Base-by-base conservation (phyloP, 2,113 vertebrate species). In the Oryzias melastigma region DNA sequence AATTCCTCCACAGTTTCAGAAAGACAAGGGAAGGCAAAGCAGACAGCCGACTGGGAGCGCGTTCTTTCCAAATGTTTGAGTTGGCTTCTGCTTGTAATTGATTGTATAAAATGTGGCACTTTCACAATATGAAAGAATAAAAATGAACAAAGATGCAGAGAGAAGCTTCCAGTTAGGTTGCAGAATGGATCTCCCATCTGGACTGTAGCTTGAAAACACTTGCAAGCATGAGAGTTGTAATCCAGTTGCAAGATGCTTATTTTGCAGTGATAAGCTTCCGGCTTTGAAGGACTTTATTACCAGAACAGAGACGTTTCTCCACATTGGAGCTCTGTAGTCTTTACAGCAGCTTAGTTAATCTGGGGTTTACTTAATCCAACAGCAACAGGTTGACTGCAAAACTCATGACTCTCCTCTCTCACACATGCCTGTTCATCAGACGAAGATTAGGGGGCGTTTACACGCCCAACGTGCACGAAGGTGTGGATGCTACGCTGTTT, bases 161-260 rank as follows among this genome's bases (percentile, higher is more conserved):
- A 52, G 58, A 58, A 65, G 61, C 52, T 42, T 77, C 52, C 55
- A 24, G 58, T 62, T 74, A 84, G 71, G 86, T 88, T 81, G 52
- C 49, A 62, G 68, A 71, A 68, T 24, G 67, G 82, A 77, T 65
- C 73, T 83, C 80, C 87, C 87, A 88, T 89, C 87, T 89, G 87
- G 84, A 82, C 76, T 50, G 51, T 5, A 71, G 82, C 56, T 65
- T 56, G 67, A 69, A 73, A 78, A 79, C 73, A 73, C 81, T 82
- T 69, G 67, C 72, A 44, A 74, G 82, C 82, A 71, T 66, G 53
- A 79, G 86, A 84, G 75, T 79, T 82, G 80, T 89, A 89, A 89
- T 87, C 85, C 83, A 87, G 85, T 85, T 81, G 85, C 83, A 89
- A 89, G 85, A 89, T 89, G 87, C 78, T 87, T 83, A 81, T 85